A percentile compares a stretch with the other conserved stretches of the same genome.
These are phyloP conservation scores for Clarias magur DNA, from an alignment of 2,113 vertebrate species.

Conservation along the genomic window DNA sequence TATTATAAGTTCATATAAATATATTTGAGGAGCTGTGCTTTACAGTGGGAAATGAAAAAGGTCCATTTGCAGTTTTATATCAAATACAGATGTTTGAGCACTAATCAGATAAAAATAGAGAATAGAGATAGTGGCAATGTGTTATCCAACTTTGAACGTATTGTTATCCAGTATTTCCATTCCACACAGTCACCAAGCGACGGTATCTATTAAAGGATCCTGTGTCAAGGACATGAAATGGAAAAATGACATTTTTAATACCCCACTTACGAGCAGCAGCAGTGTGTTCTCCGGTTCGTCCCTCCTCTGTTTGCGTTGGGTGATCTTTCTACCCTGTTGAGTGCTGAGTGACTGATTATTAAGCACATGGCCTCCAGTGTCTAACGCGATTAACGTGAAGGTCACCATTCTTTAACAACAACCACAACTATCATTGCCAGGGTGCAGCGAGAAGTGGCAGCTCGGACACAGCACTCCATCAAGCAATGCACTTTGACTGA, in stretches of 20 bases:
- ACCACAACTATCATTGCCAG: slow-evolving; percentile 67
- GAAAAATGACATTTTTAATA: slow-evolving; percentile 14
- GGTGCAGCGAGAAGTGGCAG: slow-evolving; percentile 52
- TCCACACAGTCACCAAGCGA: slow-evolving; percentile 2
- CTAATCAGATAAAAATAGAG: not conserved
- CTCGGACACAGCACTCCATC: slow-evolving; percentile 64
- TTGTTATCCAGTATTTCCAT: not conserved
- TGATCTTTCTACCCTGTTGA: slow-evolving; percentile 46
- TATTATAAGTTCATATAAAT: no score
- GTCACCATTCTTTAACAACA: slow-evolving; percentile 71
- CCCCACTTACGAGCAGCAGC: not conserved
- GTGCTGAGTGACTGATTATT: slow-evolving; percentile 55
- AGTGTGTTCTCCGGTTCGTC: slow-evolving; percentile 21
- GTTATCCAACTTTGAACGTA: not conserved
- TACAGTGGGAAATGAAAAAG: not conserved
- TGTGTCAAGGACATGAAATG: slow-evolving; percentile 9
- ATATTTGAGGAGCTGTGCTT: not conserved
- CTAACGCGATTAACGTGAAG: slow-evolving; percentile 67
- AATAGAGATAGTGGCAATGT: not conserved
- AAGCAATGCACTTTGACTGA: slow-evolving; percentile 65
- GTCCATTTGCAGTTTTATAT: not conserved
- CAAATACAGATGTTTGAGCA: not conserved
- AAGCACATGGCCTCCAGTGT: slow-evolving; percentile 64
- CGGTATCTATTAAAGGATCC: not conserved
- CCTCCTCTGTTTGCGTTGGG: slow-evolving; percentile 32